These are phyloP conservation scores for Rhimphoctona megacephalus DNA, from an alignment of 2,888 invertebrate species.

Conservation along the genomic window DNA sequence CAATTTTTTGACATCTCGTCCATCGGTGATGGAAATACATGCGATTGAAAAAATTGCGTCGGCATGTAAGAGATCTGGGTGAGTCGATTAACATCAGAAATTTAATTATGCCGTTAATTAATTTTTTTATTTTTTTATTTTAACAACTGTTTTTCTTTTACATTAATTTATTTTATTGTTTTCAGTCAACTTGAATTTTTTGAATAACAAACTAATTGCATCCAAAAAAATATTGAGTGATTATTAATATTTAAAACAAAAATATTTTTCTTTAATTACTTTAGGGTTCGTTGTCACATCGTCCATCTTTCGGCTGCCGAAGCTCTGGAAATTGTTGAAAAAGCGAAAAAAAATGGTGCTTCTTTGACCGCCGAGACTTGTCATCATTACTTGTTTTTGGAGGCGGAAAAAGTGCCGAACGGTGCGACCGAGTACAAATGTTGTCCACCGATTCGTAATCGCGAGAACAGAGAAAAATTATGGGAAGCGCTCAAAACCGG, in stretches of 20 bases:
- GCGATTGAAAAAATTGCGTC: conserved; percentile 88
- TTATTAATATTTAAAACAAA: not conserved
- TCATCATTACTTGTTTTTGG: conserved; percentile 89
- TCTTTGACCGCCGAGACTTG: conserved; percentile 90
- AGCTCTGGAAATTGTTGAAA: conserved; percentile 87
- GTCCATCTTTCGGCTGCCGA: conserved; percentile 89
- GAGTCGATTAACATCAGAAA: conserved; percentile 69
- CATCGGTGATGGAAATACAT: conserved; percentile 89
- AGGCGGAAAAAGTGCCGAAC: conserved; percentile 88
- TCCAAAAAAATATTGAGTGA: no score
- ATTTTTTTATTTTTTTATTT: not conserved
- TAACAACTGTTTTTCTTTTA: conserved; percentile 1
- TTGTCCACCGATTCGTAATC: conserved; percentile 89
- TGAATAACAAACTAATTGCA: no score
- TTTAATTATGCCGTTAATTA: not conserved
- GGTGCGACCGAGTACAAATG: conserved; percentile 90
- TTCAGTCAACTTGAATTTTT: not conserved
- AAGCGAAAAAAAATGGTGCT: conserved; percentile 86
- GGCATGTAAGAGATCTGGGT: conserved; percentile 87
- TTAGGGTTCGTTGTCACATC: conserved; percentile 88
- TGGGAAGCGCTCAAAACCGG: conserved; percentile 88
- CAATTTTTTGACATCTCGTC: conserved; percentile 88
- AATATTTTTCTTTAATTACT: not conserved
- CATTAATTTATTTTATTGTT: not conserved
- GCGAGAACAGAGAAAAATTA: conserved; percentile 88